Percentiles rank a stretch among this genome's conserved stretches.
These are phyloP conservation scores for Caenorhabditis sp. DNA, from an alignment of 2,888 invertebrate species.

Conservation along the genomic window DNA sequence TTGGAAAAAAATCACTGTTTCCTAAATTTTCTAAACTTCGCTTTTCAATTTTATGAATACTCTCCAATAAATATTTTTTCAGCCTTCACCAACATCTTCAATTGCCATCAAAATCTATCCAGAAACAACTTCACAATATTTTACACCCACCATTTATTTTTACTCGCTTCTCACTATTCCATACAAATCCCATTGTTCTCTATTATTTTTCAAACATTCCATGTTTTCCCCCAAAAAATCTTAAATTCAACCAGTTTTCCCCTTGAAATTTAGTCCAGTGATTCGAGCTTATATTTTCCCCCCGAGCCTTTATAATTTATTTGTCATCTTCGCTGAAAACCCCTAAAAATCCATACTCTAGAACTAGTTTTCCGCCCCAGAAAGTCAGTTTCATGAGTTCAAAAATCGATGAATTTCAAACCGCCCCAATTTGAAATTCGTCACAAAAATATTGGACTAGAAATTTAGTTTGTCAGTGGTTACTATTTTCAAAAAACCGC, in stretches of 20 bases:
- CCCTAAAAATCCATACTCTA: constrained; percentile 9
- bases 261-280: constrained; percentile 37
- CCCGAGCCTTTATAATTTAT: constrained; percentile 27
- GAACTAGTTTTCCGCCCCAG: neutral
- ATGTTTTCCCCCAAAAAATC: neutral
- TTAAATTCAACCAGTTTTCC: constrained; percentile 25
- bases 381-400: neutral
- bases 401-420: constrained; percentile 21
- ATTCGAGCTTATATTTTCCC: constrained; percentile 41
- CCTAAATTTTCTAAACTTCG: neutral
- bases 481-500: constrained; percentile 22
- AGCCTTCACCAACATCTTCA: neutral
- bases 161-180: constrained; percentile 14
- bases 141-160: neutral
- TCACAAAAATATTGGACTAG: neutral
- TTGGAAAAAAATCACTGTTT: too few species aligned
- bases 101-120: neutral
- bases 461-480: neutral
- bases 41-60: neutral
- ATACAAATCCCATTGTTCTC: constrained; percentile 16
- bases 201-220: constrained; percentile 35
- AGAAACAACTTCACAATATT: constrained; percentile 11
- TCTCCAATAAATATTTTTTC: neutral
- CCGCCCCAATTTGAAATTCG: constrained; percentile 42
- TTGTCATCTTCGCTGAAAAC: constrained; percentile 18